These are phyloP conservation scores for Lordiphosa mommai DNA, from an alignment of 1,140 invertebrate genomes.

Conservation along the genomic window DNA sequence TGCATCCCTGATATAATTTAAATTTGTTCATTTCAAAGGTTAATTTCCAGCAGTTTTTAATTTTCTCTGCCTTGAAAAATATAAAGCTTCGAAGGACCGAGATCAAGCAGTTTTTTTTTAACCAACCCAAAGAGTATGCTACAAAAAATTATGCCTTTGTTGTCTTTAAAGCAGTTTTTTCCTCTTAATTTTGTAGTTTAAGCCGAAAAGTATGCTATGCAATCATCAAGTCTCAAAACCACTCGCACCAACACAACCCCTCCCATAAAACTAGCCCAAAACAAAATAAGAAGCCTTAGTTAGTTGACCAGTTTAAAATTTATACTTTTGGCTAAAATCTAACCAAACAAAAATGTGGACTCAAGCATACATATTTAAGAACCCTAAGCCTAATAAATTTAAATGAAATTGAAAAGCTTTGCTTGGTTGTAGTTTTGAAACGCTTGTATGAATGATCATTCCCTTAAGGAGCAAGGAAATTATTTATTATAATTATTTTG, in stretches of 20 bases:
- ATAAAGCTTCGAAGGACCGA: no score
- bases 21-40: no score
- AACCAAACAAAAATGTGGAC: conserved; percentile 46
- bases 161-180: not conserved
- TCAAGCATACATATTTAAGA: conserved; percentile 51
- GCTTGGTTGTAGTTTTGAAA: conserved; percentile 27
- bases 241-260: not conserved
- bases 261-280: no score
- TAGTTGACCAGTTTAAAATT: not conserved
- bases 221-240: no score
- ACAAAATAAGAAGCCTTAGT: conserved; percentile 8
- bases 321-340: conserved; percentile 43
- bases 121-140: conserved; percentile 4
- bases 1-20: no score
- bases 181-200: not conserved
- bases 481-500: conserved; percentile 1
- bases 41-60: no score
- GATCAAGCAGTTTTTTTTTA: no score
- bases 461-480: not conserved
- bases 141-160: not conserved
- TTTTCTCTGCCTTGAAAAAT: no score
- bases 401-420: conserved; percentile 36
- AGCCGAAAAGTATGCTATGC: no score
- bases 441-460: not conserved
- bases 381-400: conserved; percentile 36